Evolutionary conservation across 2,888 invertebrate species (phyloP).

Genomic region (Neuroscelio doddi): DNA sequence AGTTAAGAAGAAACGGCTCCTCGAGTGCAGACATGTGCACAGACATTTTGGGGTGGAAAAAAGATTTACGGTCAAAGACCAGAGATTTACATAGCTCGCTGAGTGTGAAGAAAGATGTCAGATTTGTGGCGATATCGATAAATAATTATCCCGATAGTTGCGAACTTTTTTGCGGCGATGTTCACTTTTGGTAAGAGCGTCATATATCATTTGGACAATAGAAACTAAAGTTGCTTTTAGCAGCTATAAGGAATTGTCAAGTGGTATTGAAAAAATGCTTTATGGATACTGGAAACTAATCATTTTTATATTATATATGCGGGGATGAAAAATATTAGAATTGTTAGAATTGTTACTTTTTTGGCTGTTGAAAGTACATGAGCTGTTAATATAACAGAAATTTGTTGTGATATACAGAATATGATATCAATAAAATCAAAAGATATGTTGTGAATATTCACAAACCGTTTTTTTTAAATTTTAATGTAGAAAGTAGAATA

Average conservation of each 20-base stretch:
- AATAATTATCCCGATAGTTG: slow-evolving; percentile 1
- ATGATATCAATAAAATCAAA: too few relatives aligned
- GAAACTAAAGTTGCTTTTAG: too few relatives aligned
- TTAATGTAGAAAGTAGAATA: too few relatives aligned
- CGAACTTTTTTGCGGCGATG: not conserved
- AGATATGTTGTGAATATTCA: too few relatives aligned
- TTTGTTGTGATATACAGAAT: too few relatives aligned
- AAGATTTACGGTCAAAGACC: slow-evolving; percentile 23
- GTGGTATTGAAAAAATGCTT: not conserved
- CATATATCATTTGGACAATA: not conserved
- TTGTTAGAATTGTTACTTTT: too few relatives aligned
- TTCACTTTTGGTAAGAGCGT: not conserved
- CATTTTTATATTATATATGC: too few relatives aligned
- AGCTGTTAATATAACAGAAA: too few relatives aligned
- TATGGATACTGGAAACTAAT: not conserved
- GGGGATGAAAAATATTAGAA: too few relatives aligned
- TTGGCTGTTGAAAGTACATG: too few relatives aligned
- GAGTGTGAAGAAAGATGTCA: not conserved
- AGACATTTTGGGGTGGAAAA: slow-evolving; percentile 25
- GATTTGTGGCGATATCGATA: not conserved
- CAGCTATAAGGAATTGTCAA: too few relatives aligned
- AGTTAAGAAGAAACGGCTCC: slow-evolving; percentile 37
- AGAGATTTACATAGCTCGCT: slow-evolving; percentile 20
- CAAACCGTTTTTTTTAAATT: too few relatives aligned
- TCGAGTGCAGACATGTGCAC: slow-evolving; percentile 17